Evolutionary conservation across 2,888 invertebrate genomes (phyloP).

Genomic region (Athrips mouffetella): DNA sequence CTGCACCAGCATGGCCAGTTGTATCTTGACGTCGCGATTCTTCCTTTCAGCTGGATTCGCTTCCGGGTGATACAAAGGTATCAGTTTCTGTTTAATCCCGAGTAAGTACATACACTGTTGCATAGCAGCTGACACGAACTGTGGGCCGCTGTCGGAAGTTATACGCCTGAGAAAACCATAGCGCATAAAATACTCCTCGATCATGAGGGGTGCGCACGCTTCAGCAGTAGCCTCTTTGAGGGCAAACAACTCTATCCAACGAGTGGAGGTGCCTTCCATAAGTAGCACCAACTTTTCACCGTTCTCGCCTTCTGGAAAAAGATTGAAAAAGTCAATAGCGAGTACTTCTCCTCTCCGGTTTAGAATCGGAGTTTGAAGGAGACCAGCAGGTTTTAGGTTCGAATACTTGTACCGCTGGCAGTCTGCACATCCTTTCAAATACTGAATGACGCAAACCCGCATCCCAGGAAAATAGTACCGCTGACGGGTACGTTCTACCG

Average conservation of each 20-base stretch:
- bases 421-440: slow-evolving; percentile 15
- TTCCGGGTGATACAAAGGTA: slow-evolving; percentile 19
- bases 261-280: slow-evolving; percentile 17
- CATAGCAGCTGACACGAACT: too few species aligned
- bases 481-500: slow-evolving; percentile 3
- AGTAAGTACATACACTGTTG: slow-evolving; percentile 18
- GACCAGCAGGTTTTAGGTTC: slow-evolving; percentile 22
- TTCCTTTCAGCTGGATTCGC: slow-evolving; percentile 17
- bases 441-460: slow-evolving; percentile 25
- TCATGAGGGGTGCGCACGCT: neutral
- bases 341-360: neutral
- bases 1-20: slow-evolving; percentile 1
- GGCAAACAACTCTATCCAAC: slow-evolving; percentile 23
- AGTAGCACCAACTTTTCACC: slow-evolving; percentile 16
- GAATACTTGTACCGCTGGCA: slow-evolving; percentile 25
- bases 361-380: slow-evolving; percentile 14
- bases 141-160: neutral
- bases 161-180: neutral
- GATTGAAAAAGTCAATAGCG: slow-evolving; percentile 14
- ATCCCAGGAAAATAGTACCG: slow-evolving; percentile 18
- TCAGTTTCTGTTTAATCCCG: slow-evolving; percentile 12
- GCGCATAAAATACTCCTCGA: slow-evolving; percentile 3
- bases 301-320: slow-evolving; percentile 15
- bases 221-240: slow-evolving; percentile 17
- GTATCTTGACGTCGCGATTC: slow-evolving; percentile 13